Evolutionary conservation across 2,888 invertebrate genomes (phyloP).

Genomic region (Germaria angustata): DNA sequence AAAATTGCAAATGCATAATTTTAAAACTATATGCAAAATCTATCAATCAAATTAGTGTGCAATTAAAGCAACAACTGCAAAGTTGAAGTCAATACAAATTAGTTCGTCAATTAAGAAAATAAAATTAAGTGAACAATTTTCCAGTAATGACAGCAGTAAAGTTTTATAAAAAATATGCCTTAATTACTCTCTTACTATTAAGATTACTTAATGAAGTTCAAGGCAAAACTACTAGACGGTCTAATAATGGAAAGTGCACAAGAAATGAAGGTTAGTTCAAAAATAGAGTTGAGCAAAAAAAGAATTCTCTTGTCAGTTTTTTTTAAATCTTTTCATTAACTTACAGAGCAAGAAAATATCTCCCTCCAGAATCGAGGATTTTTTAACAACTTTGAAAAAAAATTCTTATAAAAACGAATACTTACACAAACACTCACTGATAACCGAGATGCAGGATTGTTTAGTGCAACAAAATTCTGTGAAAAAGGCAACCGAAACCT

Average conservation of each 20-base stretch:
- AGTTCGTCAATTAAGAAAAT: neutral
- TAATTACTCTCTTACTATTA: neutral
- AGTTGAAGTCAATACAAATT: conserved; percentile 7
- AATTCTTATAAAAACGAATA: neutral
- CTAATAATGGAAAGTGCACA: too few species aligned
- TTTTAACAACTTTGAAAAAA: too few species aligned
- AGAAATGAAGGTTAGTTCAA: neutral
- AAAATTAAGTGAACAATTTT: too few species aligned
- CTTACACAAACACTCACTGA: neutral
- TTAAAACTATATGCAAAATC: neutral
- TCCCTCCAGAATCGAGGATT: too few species aligned
- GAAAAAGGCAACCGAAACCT: neutral
- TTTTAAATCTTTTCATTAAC: too few species aligned
- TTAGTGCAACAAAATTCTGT: neutral
- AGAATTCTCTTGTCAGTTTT: too few species aligned
- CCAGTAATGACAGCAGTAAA: neutral
- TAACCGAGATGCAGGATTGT: too few species aligned
- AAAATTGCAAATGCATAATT: too few species aligned
- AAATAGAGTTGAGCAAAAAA: too few species aligned
- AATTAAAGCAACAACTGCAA: conserved; percentile 1
- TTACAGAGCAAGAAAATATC: too few species aligned
- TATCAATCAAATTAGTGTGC: conserved; percentile 25
- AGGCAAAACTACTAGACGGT: neutral
- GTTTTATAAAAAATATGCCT: neutral
- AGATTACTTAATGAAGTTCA: neutral